phyloP scores from a whole-genome alignment of 2,888 invertebrate genomes.

The Entomobrya multifasciata region DNA sequence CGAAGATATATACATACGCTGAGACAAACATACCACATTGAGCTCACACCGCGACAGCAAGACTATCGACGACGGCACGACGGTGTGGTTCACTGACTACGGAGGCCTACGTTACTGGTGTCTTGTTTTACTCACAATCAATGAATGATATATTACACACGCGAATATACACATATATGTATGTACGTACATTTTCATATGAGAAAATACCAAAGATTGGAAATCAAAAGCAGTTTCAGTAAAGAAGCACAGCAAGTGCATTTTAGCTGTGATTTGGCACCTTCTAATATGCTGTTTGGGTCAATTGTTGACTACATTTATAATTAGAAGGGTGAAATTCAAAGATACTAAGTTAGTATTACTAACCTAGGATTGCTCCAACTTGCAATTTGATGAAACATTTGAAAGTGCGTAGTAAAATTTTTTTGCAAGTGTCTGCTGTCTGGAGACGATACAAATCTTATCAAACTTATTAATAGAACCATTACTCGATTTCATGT shows the following conservation, averaged over 20 bases:
- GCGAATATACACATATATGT: not conserved
- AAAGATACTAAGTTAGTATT: no score
- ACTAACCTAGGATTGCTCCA: no score
- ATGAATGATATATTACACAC: conserved; percentile 26
- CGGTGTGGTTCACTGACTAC: conserved; percentile 67
- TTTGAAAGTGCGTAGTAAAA: not conserved
- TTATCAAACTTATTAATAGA: conserved; percentile 21
- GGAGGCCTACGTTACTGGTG: conserved; percentile 52
- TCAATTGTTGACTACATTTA: conserved; percentile 26
- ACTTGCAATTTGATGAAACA: not conserved
- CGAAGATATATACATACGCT: conserved; percentile 54
- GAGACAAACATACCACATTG: conserved; percentile 35
- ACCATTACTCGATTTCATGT: conserved; percentile 2
- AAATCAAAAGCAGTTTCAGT: not conserved
- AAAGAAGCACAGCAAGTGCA: no score
- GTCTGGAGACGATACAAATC: not conserved
- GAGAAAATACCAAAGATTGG: conserved; percentile 55
- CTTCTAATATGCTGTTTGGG: conserved; percentile 42
- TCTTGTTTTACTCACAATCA: conserved; percentile 46
- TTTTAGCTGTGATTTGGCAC: not conserved
- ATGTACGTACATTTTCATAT: not conserved
- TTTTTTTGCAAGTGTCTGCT: not conserved
- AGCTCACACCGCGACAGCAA: conserved; percentile 65
- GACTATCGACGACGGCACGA: conserved; percentile 58
- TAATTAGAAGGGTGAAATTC: conserved; percentile 11